Conservation (phyloP, 2,888 invertebrate genomes). For the Drosophila monieri region DNA sequence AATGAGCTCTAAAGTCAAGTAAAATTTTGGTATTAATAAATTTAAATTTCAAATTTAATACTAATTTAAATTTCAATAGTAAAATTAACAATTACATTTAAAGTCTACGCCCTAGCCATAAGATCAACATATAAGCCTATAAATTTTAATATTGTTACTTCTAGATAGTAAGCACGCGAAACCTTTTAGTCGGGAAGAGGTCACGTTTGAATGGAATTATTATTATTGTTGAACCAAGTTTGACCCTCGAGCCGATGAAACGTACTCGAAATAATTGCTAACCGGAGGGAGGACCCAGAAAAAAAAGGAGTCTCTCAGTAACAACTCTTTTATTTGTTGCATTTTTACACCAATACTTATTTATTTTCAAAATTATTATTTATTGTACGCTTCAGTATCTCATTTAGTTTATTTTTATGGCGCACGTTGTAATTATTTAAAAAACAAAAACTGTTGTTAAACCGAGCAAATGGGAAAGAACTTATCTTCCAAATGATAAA, state of each 20-base stretch:
- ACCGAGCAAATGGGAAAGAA: constrained; percentile 47
- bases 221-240: constrained; percentile 32
- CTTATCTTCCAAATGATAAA: constrained; percentile 60
- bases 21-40: constrained; percentile 36
- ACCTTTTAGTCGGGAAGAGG: neutral
- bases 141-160: constrained; percentile 37
- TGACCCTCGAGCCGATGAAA: constrained; percentile 31
- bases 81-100: constrained; percentile 46
- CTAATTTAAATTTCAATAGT: constrained; percentile 60
- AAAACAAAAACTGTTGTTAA: constrained; percentile 56
- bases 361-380: constrained; percentile 36
- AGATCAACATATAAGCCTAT: constrained; percentile 23
- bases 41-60: too few species aligned
- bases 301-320: constrained; percentile 4
- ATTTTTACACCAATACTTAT: constrained; percentile 27
- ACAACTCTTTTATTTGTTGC: constrained; percentile 20
- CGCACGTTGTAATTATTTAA: constrained; percentile 36
- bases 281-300: constrained; percentile 1
- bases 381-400: constrained; percentile 40
- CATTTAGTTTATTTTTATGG: constrained; percentile 31
- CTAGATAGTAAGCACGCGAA: constrained; percentile 21
- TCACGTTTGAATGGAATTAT: constrained; percentile 19
- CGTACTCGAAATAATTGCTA: constrained; percentile 51
- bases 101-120: constrained; percentile 24
- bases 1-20: constrained; percentile 38